A percentile compares a stretch with the other conserved stretches of the same genome.
Conservation (phyloP, 53 echinoderm and acorn worm genomes). For the Hippasteria phrygiana region DNA sequence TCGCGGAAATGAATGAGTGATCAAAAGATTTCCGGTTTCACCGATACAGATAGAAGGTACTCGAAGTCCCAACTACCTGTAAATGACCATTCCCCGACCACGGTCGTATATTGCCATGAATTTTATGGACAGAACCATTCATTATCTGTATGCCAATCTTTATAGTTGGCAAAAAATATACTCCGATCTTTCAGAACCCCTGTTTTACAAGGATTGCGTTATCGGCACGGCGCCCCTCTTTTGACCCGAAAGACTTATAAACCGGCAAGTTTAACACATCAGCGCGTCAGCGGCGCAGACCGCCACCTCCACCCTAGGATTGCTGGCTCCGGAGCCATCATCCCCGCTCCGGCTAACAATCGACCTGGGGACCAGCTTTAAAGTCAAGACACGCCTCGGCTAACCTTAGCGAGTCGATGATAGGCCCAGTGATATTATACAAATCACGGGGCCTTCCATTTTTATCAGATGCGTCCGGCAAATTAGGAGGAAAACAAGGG, state of each 20-base stretch:
- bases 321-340: slow-evolving; percentile 52
- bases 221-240: slow-evolving; percentile 8
- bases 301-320: slow-evolving; percentile 42
- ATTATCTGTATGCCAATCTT: too few species aligned
- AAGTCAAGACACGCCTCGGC: slow-evolving; percentile 40
- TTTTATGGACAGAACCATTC: neutral
- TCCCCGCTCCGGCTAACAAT: slow-evolving; percentile 34
- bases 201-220: neutral
- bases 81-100: neutral
- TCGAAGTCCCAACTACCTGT: neutral
- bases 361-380: slow-evolving; percentile 25
- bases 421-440: neutral
- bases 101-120: neutral
- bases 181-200: neutral
- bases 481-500: neutral
- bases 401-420: slow-evolving; percentile 21
- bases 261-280: slow-evolving; percentile 40
- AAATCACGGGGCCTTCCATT: slow-evolving; percentile 9
- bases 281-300: slow-evolving; percentile 16
- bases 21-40: too few species aligned
- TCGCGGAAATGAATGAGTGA: too few species aligned
- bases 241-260: neutral
- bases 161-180: too few species aligned
- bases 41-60: too few species aligned
- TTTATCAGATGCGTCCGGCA: slow-evolving; percentile 17